A percentile compares a stretch with the other conserved stretches of the same genome.
phyloP scores from a whole-genome alignment of 2,113 vertebrate genomes.

The Emydocephalus ijimae region DNA sequence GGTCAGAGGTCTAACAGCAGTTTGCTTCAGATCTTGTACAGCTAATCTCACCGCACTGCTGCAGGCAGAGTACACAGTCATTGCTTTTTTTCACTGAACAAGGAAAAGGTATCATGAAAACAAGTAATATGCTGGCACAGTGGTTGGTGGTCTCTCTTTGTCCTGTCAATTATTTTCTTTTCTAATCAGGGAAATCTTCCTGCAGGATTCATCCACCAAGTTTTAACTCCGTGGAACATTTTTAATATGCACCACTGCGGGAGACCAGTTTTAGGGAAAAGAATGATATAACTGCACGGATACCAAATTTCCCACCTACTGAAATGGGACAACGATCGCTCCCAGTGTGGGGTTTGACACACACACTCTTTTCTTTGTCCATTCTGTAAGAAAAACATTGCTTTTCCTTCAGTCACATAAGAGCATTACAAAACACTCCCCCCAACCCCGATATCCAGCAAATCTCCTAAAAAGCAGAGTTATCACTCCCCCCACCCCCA shows the following conservation, averaged over 20 bases:
- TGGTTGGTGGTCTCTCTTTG: neutral
- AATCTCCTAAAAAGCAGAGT: neutral
- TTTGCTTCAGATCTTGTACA: accelerated
- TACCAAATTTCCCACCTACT: conserved; percentile 21
- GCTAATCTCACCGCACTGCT: neutral
- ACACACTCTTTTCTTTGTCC: neutral
- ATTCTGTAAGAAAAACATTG: neutral
- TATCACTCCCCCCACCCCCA: neutral
- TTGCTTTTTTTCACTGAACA: conserved; percentile 7
- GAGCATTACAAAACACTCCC: conserved; percentile 11
- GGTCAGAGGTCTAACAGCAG: neutral
- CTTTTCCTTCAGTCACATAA: conserved; percentile 38
- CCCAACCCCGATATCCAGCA: accelerated
- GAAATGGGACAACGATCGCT: conserved; percentile 16
- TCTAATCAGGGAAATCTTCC: conserved; percentile 21
- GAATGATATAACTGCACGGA: conserved; percentile 14
- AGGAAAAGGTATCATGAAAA: neutral
- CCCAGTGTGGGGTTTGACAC: neutral
- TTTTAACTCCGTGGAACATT: neutral
- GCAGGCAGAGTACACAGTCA: neutral
- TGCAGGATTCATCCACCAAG: neutral
- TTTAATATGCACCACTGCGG: conserved; percentile 19
- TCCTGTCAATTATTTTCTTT: neutral
- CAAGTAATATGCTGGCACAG: neutral
- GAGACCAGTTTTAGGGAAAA: conserved; percentile 11